These are phyloP conservation scores for Pachypeltis micranthus DNA, from an alignment of 1,140 invertebrate species.

Conservation along the genomic window DNA sequence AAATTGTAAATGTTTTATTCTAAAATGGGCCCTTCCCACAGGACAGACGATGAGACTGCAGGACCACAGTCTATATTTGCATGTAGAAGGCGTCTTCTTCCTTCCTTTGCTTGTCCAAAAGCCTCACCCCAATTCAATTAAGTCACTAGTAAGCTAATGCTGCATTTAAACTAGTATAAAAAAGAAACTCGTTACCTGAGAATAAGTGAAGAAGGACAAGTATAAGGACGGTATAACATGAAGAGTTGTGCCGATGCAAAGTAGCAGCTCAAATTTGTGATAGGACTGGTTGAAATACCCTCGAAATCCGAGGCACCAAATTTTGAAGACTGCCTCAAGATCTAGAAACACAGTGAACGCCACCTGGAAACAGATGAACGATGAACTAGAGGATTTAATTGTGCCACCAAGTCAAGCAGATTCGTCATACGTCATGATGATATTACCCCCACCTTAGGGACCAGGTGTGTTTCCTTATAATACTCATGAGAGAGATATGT, in stretches of 20 bases:
- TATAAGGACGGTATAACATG: constrained; percentile 89
- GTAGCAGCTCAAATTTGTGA: constrained; percentile 93
- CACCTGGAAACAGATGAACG: constrained; percentile 44
- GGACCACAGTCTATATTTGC: too few relatives aligned
- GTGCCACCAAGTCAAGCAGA: neutral
- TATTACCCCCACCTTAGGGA: too few relatives aligned
- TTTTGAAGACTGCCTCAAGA: constrained; percentile 92
- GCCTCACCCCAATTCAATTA: too few relatives aligned
- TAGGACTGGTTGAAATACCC: constrained; percentile 93
- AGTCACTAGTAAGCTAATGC: too few relatives aligned
- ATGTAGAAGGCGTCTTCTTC: too few relatives aligned
- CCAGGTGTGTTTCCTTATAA: too few relatives aligned
- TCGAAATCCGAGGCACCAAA: constrained; percentile 90
- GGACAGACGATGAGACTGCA: too few relatives aligned
- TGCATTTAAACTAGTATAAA: neutral
- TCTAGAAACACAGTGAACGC: constrained; percentile 91
- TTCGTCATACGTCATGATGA: neutral
- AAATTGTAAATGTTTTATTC: too few relatives aligned
- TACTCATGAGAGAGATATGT: too few relatives aligned
- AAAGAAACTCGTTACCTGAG: constrained; percentile 55
- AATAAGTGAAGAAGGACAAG: constrained; percentile 88
- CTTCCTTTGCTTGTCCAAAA: too few relatives aligned
- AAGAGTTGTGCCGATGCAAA: constrained; percentile 88
- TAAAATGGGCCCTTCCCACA: too few relatives aligned
- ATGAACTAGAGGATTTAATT: too few relatives aligned